Conservation (phyloP, 2,113 vertebrate species). For the Crotalus viridis region DNA sequence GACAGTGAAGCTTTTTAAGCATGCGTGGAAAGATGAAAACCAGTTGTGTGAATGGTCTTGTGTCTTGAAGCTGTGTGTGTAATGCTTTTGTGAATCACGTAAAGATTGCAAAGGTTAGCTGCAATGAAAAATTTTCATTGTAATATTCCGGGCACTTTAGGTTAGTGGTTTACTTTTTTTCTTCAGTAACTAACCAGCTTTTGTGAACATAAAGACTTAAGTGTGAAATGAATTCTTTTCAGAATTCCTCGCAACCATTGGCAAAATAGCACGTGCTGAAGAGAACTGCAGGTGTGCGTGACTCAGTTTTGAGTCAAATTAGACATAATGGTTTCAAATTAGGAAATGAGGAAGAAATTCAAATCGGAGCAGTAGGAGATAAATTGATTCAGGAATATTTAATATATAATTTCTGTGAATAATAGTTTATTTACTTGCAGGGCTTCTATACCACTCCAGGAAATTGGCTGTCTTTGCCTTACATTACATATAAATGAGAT, state of each 20-base stretch:
- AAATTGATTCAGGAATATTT: not conserved
- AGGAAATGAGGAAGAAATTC: not conserved
- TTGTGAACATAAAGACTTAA: not conserved
- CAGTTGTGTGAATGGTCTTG: not conserved
- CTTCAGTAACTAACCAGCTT: not conserved
- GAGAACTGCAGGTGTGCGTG: not conserved
- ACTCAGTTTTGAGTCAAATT: not conserved
- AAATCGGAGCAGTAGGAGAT: not conserved
- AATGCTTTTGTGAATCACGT: not conserved
- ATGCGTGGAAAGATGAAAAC: not conserved
- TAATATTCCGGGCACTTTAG: not conserved
- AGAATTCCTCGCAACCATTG: not conserved
- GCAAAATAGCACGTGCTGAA: not conserved
- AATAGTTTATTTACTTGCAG: not conserved
- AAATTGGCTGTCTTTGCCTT: not conserved
- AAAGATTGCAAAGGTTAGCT: not conserved
- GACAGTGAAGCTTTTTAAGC: not conserved
- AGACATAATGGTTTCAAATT: not conserved
- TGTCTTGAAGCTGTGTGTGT: not conserved
- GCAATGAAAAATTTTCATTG: not conserved
- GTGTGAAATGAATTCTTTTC: not conserved
- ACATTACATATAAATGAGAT: not conserved
- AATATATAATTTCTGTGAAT: not conserved
- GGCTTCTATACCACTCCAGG: not conserved
- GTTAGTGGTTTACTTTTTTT: not conserved